phyloP scores from a whole-genome alignment of 1,140 invertebrate genomes.

The Yoshiicerus persimilis region DNA sequence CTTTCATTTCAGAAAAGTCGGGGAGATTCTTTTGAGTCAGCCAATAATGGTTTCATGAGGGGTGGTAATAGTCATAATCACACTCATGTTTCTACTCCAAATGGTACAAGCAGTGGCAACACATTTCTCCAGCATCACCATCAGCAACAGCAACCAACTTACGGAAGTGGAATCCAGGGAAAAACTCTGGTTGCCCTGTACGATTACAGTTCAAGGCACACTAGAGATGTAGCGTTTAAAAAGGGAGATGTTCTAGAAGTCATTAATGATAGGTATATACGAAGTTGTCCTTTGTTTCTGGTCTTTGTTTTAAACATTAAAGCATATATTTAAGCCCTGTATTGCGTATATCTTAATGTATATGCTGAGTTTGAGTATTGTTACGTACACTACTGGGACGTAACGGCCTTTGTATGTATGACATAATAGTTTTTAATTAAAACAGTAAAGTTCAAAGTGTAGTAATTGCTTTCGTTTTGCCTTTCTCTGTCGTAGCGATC shows the following conservation, averaged over 20 bases:
- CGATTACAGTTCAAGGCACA: constrained; percentile 85
- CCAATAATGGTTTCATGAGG: constrained; percentile 39
- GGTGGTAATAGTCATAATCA: constrained; percentile 18
- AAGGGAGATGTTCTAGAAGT: constrained; percentile 90
- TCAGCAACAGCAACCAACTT: constrained; percentile 22
- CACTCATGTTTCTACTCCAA: constrained; percentile 45
- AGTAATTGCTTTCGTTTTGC: constrained; percentile 31
- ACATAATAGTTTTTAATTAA: not conserved
- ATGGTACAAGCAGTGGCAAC: constrained; percentile 37
- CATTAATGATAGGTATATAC: constrained; percentile 69
- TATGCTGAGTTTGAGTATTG: not conserved
- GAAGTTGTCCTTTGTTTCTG: too few relatives aligned
- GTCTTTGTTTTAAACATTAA: not conserved
- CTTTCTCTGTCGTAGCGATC: constrained; percentile 60
- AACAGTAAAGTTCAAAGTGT: not conserved
- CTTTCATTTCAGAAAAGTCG: constrained; percentile 48
- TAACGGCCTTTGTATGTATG: not conserved
- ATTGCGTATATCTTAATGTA: too few relatives aligned
- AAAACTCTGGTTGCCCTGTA: constrained; percentile 86
- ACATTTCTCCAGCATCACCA: constrained; percentile 37
- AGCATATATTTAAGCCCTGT: not conserved
- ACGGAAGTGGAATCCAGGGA: constrained; percentile 38
- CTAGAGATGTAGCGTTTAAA: constrained; percentile 85
- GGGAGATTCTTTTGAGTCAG: constrained; percentile 44
- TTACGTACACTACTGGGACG: not conserved